Conservation (phyloP, 2,113 vertebrate genomes). For the Gavialis gangeticus region DNA sequence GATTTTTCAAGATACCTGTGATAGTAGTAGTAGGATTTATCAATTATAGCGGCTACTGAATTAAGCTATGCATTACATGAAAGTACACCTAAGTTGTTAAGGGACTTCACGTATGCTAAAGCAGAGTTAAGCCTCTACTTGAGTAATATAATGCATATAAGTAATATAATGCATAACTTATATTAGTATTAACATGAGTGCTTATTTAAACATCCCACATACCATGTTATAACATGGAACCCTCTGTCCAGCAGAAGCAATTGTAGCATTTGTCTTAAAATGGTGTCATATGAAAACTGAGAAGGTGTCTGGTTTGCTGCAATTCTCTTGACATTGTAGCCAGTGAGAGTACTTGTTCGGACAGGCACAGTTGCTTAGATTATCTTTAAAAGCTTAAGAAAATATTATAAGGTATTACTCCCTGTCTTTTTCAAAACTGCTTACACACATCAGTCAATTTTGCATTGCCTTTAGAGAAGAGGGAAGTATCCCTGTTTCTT, state of each 20-base stretch:
- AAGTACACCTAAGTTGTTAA: background rate
- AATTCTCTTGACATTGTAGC: background rate
- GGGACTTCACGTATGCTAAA: background rate
- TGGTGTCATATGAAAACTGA: background rate
- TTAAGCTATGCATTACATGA: background rate
- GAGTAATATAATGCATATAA: no score
- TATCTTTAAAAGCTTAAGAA: background rate
- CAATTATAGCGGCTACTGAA: background rate
- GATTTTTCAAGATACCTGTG: background rate
- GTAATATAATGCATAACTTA: no score
- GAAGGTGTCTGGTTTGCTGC: background rate
- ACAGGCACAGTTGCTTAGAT: background rate
- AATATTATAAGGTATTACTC: constrained; percentile 17
- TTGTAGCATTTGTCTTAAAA: background rate
- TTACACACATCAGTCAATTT: constrained; percentile 29
- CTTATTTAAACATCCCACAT: background rate
- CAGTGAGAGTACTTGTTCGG: background rate
- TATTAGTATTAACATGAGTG: background rate
- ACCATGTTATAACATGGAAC: background rate
- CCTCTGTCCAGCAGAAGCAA: background rate
- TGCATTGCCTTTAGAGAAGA: constrained; percentile 5
- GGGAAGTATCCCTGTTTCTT: constrained; percentile 42
- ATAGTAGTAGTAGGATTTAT: background rate
- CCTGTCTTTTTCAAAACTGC: constrained; percentile 43
- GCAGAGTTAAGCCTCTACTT: background rate